Percentiles rank a stretch among this genome's conserved stretches.
Conservation (phyloP, 2,113 vertebrate species). For the Aythya baeri region DNA sequence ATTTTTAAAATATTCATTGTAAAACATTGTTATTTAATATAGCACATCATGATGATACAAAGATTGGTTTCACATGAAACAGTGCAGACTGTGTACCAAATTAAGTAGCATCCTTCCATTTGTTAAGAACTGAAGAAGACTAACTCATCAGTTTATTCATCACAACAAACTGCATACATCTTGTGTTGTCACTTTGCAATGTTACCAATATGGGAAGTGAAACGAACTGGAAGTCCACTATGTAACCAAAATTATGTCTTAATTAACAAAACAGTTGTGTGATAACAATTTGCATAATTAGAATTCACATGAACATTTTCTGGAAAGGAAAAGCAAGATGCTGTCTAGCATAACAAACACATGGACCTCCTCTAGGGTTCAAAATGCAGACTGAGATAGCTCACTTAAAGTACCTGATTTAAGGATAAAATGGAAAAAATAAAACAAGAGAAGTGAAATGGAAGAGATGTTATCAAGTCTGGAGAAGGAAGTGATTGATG, state of each 20-base stretch:
- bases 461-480: neutral
- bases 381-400: neutral
- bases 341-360: neutral
- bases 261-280: neutral
- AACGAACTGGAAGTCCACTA: neutral
- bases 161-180: neutral
- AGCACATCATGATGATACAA: neutral
- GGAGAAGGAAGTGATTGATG: neutral
- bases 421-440: neutral
- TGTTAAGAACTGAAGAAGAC: neutral
- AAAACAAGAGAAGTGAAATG: neutral
- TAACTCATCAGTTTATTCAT: neutral
- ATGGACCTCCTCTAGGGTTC: neutral
- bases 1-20: neutral
- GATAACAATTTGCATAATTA: neutral
- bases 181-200: neutral
- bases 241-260: neutral
- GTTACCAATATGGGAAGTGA: neutral
- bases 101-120: neutral
- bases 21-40: neutral
- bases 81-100: neutral
- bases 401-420: neutral
- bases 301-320: neutral
- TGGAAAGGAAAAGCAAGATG: neutral
- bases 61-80: neutral